Percentiles rank a stretch among this genome's conserved stretches.
Evolutionary conservation across 2,113 vertebrate species (phyloP).

Genomic region (Lucifuga dentata): DNA sequence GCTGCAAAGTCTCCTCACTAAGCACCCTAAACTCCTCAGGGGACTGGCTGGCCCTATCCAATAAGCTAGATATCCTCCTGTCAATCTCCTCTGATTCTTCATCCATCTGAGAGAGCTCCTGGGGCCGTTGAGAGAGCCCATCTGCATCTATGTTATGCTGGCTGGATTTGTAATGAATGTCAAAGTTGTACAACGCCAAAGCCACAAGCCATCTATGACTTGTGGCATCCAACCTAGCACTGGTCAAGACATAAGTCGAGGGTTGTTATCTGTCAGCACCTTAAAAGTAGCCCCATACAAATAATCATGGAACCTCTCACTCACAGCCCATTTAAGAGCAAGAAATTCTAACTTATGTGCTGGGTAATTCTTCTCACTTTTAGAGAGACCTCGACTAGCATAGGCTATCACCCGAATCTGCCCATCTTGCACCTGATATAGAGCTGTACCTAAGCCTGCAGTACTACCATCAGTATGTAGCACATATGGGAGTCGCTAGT

Average conservation of each 20-base stretch:
- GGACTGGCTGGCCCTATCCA: not conserved
- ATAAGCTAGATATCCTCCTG: not conserved
- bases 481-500: constrained; percentile 21
- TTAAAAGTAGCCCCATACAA: constrained; percentile 39
- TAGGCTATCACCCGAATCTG: constrained; percentile 31
- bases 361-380: constrained; percentile 48
- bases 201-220: constrained; percentile 36
- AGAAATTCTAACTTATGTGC: constrained; percentile 46
- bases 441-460: constrained; percentile 6
- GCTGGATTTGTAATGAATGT: constrained; percentile 25
- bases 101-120: constrained; percentile 14
- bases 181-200: constrained; percentile 29
- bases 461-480: constrained; percentile 35
- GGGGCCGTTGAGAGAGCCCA: constrained; percentile 10
- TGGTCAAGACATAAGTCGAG: constrained; percentile 19
- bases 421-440: constrained; percentile 46
- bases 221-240: too few species aligned
- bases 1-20: too few species aligned
- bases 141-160: constrained; percentile 9
- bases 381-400: constrained; percentile 17
- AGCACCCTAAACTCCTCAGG: too few species aligned
- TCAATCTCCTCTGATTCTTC: constrained; percentile 20
- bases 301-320: constrained; percentile 47
- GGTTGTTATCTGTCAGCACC: constrained; percentile 29
- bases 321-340: constrained; percentile 43